Base-by-base conservation (phyloP, 2,888 invertebrate genomes). In the Eupithecia abbreviata region DNA sequence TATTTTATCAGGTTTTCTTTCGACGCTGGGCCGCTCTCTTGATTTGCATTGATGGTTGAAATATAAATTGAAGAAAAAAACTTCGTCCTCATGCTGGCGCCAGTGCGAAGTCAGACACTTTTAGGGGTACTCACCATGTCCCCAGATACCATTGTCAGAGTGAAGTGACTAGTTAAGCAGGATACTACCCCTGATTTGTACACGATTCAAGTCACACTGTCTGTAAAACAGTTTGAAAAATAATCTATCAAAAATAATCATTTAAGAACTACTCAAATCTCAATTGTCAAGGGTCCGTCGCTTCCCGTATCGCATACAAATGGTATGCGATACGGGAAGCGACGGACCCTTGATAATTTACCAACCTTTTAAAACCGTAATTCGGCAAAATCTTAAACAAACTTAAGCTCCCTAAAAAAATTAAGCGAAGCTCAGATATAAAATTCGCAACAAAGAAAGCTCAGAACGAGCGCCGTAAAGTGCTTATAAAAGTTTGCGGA, bases 1-100 rank as follows among this genome's bases (percentile, higher is more conserved):
- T 78, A 81, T 80, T 80, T 81, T 84, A 84, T 83, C 82, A 84
- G 84, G 80, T 84, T 84, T 81, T 84, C 77, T 85, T 85, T 80
- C 69, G 47, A 45, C n/a, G 10, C 7, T n/a, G 47, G 12, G 4
- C 10, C 47, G 10, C 18, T 5, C 45, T 4, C 47, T 68, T 68
- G 68, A 68, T 68, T 68, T 68, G 7, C 7, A n/a, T 43, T 41
- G 18, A 13, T 49, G 49, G 49, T 49, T 49, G 13, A 49, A 49
- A 49, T 49, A 49, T 12, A n/a, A 51, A n/a, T 51, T 51, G 51
- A 51, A n/a, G 15, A 6, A n/a, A 6, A 51, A 5, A 55, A 6
- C 7, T n/a, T 55, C 55, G n/a, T 2, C 55, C 15, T 4, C 30
- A 30, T 30, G 4, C 0, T 45, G 45, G 6, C 47, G 47, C 12